Conservation (phyloP, 2,113 vertebrate species). For the Gymnarchus niloticus region DNA sequence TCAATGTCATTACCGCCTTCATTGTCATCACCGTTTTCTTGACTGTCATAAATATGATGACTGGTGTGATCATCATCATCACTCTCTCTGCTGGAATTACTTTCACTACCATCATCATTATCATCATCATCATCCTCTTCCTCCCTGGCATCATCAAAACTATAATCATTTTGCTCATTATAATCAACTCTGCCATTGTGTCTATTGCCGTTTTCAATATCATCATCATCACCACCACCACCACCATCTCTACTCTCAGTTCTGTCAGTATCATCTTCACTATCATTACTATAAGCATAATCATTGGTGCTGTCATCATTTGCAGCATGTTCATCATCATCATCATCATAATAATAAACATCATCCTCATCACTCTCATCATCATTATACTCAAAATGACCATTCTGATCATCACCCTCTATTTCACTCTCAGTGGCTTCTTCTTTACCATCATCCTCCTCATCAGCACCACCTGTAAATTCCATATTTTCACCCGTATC, state of each 20-base stretch:
- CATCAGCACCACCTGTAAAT: neutral
- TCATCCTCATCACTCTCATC: slow-evolving; percentile 15
- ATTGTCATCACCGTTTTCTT: neutral
- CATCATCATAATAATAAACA: neutral
- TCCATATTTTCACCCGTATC: slow-evolving; percentile 18
- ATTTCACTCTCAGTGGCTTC: neutral
- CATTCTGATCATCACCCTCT: neutral
- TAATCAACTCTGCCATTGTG: slow-evolving; percentile 24
- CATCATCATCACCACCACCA: neutral
- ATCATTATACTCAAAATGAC: slow-evolving; percentile 19
- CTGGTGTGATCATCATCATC: neutral
- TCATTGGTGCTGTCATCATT: neutral
- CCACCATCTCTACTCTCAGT: neutral
- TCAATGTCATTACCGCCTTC: neutral
- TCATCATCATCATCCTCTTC: neutral
- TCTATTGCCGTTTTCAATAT: neutral
- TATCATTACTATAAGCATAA: neutral
- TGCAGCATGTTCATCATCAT: neutral
- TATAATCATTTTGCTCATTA: neutral
- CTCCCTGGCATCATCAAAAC: neutral
- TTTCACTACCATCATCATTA: neutral
- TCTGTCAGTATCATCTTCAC: neutral
- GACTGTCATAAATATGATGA: neutral
- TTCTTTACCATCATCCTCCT: neutral
- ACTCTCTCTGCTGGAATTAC: neutral